phyloP scores from a whole-genome alignment of 2,888 invertebrate species.

The Pachymerium ferrugineum region DNA sequence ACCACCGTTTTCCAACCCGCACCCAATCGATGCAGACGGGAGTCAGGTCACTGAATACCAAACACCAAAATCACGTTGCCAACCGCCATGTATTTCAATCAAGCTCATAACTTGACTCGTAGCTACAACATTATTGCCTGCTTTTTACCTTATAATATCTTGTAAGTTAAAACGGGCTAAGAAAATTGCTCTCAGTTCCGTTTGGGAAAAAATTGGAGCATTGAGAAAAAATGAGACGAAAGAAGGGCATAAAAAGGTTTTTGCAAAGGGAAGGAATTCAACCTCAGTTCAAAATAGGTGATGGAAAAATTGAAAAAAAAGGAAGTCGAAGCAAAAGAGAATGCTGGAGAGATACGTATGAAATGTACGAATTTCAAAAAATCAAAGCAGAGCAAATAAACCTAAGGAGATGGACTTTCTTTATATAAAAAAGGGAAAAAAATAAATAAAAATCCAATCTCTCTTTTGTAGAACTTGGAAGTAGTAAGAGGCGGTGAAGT shows the following conservation, averaged over 20 bases:
- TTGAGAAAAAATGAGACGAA: neutral
- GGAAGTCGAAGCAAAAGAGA: neutral
- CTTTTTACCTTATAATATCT: neutral
- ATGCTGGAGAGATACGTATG: neutral
- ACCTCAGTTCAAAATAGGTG: neutral
- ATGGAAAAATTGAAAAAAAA: neutral
- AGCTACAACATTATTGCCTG: neutral
- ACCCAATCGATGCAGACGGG: neutral
- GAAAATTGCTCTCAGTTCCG: no score
- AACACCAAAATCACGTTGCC: slow-evolving; percentile 7
- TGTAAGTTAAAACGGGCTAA: no score
- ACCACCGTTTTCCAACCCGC: neutral
- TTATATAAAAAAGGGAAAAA: no score
- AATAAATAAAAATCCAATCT: slow-evolving; percentile 7
- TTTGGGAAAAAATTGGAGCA: no score
- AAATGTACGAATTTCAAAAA: slow-evolving; percentile 11
- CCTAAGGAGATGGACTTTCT: slow-evolving; percentile 17
- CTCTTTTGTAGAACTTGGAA: neutral
- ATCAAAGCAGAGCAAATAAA: slow-evolving; percentile 5
- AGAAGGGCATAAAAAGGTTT: neutral
- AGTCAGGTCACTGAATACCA: slow-evolving; percentile 22
- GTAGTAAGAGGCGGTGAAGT: no score
- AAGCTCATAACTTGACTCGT: neutral
- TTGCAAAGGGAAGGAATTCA: neutral
- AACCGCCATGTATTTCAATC: slow-evolving; percentile 22